Evolutionary conservation across 2,113 vertebrate genomes (phyloP), one percentile per base, ranked within the genome.

Genomic region (Hucho hucho): DNA sequence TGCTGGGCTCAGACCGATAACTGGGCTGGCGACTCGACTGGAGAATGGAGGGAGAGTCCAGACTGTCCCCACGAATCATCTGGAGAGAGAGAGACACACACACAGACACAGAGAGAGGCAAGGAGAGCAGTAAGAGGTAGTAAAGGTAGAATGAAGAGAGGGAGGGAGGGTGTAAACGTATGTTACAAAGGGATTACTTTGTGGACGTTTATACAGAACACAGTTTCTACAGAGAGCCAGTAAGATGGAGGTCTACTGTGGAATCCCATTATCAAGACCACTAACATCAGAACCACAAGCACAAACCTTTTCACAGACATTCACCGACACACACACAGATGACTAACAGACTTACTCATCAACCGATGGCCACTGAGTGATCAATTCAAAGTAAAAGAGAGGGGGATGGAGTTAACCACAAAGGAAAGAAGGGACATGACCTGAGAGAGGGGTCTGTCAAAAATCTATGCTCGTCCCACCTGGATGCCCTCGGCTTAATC

Each of bases 1-100:
- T 98, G 88, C 90, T 93, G 0, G 97, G 97, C 89, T 99, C 97
- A 0, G 97, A 99, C 79, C 95, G 96, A 86, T 96, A 98, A 93
- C 95, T 97, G 82, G 95, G 93, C 74, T 97, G 96, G 61, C 90
- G 94, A 85, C 96, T 90, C 24, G 95, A 90, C 80, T 96, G 94
- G 1, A 94, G 93, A 72, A 96, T 93, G 70, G 97, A 94, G 76
- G 95, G 92, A 59, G 93, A 91, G 82, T 98, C 96, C 67, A 98
- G 89, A 90, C 95, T 97, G 87, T 98, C 97, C 65, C 95, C 97
- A 24, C 95, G 94, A 85, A 93, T 96, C 91, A 98, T 91, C 98
- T 99, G 92, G 9, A 43, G 29, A 6, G 0, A 1, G 77, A 77
- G 46, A 76, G 22, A 28, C 4, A 29, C 76, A 68, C 37, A 12